Evolutionary conservation across 2,797 vertebrate genomes (phyloP).

Genomic region (Discoglossus pictus): DNA sequence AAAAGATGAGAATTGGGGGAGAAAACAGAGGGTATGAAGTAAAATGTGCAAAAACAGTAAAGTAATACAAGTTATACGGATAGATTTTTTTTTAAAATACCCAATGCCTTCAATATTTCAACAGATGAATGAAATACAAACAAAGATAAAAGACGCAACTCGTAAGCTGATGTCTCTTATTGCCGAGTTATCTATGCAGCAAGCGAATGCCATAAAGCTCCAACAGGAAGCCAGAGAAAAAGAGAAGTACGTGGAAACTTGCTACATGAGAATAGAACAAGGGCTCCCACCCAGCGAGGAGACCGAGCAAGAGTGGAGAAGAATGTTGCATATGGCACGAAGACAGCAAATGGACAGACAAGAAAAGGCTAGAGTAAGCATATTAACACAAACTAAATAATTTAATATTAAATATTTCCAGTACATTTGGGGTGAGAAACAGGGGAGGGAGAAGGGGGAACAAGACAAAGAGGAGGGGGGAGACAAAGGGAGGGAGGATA

Average conservation of each 20-base stretch:
- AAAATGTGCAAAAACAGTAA: too few relatives aligned
- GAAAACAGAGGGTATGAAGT: too few relatives aligned
- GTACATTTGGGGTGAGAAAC: too few relatives aligned
- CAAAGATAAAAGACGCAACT: conserved; percentile 70
- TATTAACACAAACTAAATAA: background rate
- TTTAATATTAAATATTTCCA: too few relatives aligned
- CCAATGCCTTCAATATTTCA: conserved; percentile 23
- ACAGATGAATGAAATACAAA: conserved; percentile 76
- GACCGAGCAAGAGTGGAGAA: conserved; percentile 77
- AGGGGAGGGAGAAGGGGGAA: too few relatives aligned
- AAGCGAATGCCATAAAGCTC: conserved; percentile 75
- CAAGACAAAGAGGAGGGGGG: too few relatives aligned
- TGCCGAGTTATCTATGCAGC: conserved; percentile 85
- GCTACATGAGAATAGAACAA: conserved; percentile 73
- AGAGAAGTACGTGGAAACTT: conserved; percentile 74
- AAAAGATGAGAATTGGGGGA: too few relatives aligned
- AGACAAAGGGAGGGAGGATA: too few relatives aligned
- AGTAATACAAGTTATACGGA: too few relatives aligned
- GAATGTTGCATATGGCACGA: conserved; percentile 69
- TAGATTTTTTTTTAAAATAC: too few relatives aligned
- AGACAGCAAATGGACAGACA: conserved; percentile 67
- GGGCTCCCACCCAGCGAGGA: conserved; percentile 78
- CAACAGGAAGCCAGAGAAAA: conserved; percentile 82
- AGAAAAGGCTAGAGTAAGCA: conserved; percentile 74
- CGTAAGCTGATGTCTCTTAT: conserved; percentile 79